Evolutionary conservation across 2,113 vertebrate species (phyloP).

Genomic region (Lynx canadensis): DNA sequence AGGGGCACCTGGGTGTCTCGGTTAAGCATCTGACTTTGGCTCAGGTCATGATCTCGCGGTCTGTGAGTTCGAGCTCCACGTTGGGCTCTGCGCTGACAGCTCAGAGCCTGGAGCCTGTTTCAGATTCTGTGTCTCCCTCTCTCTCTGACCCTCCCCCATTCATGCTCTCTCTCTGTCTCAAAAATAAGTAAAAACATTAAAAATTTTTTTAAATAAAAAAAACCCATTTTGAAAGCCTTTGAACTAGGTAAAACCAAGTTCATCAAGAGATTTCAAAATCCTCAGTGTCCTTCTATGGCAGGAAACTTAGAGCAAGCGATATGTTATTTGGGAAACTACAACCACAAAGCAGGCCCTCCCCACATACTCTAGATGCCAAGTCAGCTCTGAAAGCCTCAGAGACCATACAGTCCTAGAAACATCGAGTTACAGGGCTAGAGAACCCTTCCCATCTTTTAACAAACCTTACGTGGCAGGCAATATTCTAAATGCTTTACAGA

Average conservation of each 20-base stretch:
- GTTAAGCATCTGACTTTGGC: no score
- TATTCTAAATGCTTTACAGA: neutral
- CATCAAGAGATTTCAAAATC: neutral
- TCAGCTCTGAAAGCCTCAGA: neutral
- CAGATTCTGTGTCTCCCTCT: no score
- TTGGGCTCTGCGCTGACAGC: no score
- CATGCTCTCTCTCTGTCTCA: no score
- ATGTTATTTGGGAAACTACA: neutral
- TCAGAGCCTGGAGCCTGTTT: no score
- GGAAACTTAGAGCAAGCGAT: no score
- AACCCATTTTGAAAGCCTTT: neutral
- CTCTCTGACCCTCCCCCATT: no score
- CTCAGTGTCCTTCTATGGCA: neutral
- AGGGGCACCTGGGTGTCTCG: neutral
- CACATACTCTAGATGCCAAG: neutral
- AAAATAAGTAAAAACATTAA: no score
- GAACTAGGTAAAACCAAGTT: neutral
- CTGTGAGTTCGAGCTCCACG: no score
- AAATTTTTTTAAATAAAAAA: no score
- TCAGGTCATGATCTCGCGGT: no score
- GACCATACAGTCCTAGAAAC: neutral
- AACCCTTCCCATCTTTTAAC: neutral
- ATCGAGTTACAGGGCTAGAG: neutral
- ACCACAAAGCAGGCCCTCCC: neutral
- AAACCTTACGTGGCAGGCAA: neutral